These are phyloP conservation scores for Calyptommatus sinebrachiatus DNA, from an alignment of 2,113 vertebrate genomes.

Conservation along the genomic window DNA sequence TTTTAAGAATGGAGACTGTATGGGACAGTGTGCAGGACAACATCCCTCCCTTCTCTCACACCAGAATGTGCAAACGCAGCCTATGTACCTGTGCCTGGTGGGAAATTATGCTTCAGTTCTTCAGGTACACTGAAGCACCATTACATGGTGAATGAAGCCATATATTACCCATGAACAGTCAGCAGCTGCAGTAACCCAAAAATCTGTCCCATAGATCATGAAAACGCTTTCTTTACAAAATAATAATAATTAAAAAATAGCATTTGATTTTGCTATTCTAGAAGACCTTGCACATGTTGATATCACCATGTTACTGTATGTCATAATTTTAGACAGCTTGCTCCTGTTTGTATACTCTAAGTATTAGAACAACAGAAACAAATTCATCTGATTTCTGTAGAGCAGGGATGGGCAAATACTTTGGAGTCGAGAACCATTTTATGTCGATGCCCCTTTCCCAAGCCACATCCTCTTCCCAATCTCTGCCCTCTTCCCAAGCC, in stretches of 20 bases:
- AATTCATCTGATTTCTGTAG: neutral
- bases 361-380: neutral
- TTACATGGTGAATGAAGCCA: neutral
- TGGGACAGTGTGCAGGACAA: too few species aligned
- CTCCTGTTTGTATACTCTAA: neutral
- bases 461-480: too few species aligned
- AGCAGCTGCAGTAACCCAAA: neutral
- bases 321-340: neutral
- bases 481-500: too few species aligned
- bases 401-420: too few species aligned
- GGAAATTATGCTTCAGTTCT: neutral
- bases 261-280: neutral
- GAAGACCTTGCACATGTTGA: neutral
- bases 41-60: too few species aligned
- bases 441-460: too few species aligned
- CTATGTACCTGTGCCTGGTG: neutral
- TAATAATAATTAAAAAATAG: too few species aligned
- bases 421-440: too few species aligned
- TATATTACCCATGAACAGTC: neutral
- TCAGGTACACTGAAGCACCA: neutral
- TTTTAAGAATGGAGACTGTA: too few species aligned
- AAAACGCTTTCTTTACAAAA: neutral
- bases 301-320: neutral
- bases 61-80: too few species aligned
- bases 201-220: too few species aligned